Conservation (phyloP, 2,888 invertebrate genomes). For the Boloria selene region DNA sequence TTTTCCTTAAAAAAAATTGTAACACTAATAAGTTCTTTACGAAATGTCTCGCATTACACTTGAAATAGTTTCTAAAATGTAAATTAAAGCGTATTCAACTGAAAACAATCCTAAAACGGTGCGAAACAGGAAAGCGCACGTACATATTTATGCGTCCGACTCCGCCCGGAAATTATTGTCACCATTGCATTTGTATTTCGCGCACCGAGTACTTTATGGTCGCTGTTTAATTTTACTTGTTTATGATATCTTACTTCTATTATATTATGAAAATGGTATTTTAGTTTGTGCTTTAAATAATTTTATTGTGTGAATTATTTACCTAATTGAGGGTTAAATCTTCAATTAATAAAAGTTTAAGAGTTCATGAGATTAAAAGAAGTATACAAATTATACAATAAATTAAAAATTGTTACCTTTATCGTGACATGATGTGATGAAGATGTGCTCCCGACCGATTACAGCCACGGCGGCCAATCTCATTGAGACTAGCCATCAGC, state of each 20-base stretch:
- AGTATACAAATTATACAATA: too few relatives aligned
- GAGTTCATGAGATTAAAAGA: too few relatives aligned
- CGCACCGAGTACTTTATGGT: constrained; percentile 47
- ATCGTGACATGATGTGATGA: too few relatives aligned
- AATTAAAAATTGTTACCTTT: too few relatives aligned
- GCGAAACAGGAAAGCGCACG: constrained; percentile 40
- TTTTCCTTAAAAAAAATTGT: too few relatives aligned
- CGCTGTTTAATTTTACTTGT: constrained; percentile 46
- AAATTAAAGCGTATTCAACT: constrained; percentile 1
- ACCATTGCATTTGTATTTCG: constrained; percentile 51
- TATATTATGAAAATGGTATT: background rate
- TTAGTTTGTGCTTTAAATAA: background rate
- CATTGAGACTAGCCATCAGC: too few relatives aligned
- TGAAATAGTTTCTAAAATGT: background rate
- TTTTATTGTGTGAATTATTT: background rate
- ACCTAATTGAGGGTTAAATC: too few relatives aligned
- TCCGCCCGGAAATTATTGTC: constrained; percentile 50
- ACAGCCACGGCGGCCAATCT: too few relatives aligned
- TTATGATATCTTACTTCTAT: constrained; percentile 36
- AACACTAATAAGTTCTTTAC: too few relatives aligned
- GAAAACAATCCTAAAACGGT: constrained; percentile 18
- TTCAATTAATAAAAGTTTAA: too few relatives aligned
- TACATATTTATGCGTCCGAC: constrained; percentile 42
- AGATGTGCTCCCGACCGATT: too few relatives aligned
- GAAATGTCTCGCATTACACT: too few relatives aligned